Evolutionary conservation across 1,140 invertebrate genomes (phyloP), one percentile per base, ranked within the genome.

Genomic region (Xylocopa sonorina): DNA sequence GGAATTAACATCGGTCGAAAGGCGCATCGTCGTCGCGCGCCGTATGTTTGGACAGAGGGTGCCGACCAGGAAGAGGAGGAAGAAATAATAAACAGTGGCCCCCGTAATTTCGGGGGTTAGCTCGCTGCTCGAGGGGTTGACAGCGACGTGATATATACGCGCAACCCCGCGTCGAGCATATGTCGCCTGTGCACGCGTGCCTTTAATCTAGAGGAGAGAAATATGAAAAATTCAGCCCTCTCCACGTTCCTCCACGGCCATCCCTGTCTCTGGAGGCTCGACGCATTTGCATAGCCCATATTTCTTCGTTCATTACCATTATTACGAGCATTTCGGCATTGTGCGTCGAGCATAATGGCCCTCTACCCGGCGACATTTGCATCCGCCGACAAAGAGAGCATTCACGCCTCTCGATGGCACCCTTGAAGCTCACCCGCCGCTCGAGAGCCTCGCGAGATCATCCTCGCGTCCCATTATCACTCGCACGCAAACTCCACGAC

Each of bases 231-330:
- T 3, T 34, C 63, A 21, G 58, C 43, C 9, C 12, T 29, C 27
- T 16, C 12, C 24, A 14, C 3, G 14, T 16, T 10, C 58, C 43
- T 62, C 55, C 10, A 4, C n/a, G 29, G 16, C 27, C 16, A n/a
- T n/a, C 5, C 32, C 18, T 32, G 43, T 68, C 63, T 32, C n/a
- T 34, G 4, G 14, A 60, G 62, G 10, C 68, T 81, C 74, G 63
- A 78, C 79, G 48, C 66, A 85, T 85, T 81, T 84, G 78, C 83
- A 85, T 74, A 71, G 69, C 58, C 87, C 89, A 90, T 91, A 92
- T 91, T 91, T 92, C 89, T 90, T 85, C 82, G 71, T 86, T 92
- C 88, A 92, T 92, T 92, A 91, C 86, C 87, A 89, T 90, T 90
- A 90, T 91, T 91, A 88, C 78, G 82, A 88, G 85, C 63, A 82